Base-by-base conservation (phyloP, 2,113 vertebrate species). In the Tinamus guttatus region DNA sequence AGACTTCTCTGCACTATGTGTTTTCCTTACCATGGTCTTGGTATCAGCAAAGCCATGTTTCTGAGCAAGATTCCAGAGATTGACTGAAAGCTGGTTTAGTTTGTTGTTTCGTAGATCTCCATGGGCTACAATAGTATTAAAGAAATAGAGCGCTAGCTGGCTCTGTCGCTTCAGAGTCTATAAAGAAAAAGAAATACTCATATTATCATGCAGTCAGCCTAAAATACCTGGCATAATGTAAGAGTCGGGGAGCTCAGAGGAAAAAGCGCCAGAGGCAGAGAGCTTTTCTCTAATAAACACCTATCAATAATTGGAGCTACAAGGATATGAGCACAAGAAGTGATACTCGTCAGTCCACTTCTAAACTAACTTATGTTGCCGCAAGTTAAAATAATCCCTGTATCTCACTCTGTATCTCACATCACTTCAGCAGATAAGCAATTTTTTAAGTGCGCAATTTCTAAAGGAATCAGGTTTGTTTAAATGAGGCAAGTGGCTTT, bases 11-110 rank as follows among this genome's bases (percentile, higher is more conserved):
- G 64, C 54, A 51, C 38, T 41, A 2, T 41, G 25, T 52, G n/a
- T 62, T 18, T 7, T 65, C 75, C 98, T 98, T 96, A 99, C 99
- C 82, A 98, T 99, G 68, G 98, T 96, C 58, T 98, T 98, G 7
- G 98, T 99, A 86, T 99, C 99, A 1, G 98, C 98, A 96, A 97
- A 98, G 93, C 99, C 99, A 0, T 99, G 99, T 86, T 99, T 99
- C 97, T 99, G 99, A 64, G 99, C 98, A 58, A 99, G 98, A 83
- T 99, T 99, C 99, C 99, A 99, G 93, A 99, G 98, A 81, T 98
- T 99, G 81, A 99, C 98, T 0, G 98, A 96, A 20, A 99, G 98
- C 98, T 99, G 99, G 95, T 99, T 99, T 74, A 99, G 98, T 94
- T 98, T 99, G 96, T 99, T 99, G 98, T 99, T 99, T 7, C 98